A percentile compares a stretch with the other conserved stretches of the same genome.
These are phyloP conservation scores for Acleris holmiana DNA, from an alignment of 2,888 invertebrate species.

Conservation along the genomic window DNA sequence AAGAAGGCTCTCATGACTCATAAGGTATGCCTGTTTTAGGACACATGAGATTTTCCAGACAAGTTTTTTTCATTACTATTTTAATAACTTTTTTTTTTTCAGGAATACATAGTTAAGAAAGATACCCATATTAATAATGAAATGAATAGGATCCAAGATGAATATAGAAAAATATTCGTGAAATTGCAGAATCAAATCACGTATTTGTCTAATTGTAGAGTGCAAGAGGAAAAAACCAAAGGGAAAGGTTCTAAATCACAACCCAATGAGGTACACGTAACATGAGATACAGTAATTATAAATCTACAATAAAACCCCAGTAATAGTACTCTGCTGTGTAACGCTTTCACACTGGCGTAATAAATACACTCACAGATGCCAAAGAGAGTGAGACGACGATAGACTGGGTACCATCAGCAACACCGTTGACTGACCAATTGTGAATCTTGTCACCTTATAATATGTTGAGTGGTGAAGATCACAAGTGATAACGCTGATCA, in stretches of 20 bases:
- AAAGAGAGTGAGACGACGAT: too few relatives aligned
- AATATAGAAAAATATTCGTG: slow-evolving; percentile 83
- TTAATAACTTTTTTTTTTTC: slow-evolving; percentile 40
- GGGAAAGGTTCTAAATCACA: slow-evolving; percentile 51
- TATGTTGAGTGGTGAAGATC: too few relatives aligned
- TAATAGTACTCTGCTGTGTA: too few relatives aligned
- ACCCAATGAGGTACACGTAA: slow-evolving; percentile 57
- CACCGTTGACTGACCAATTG: too few relatives aligned
- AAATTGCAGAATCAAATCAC: slow-evolving; percentile 81
- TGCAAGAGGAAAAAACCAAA: slow-evolving; percentile 67
- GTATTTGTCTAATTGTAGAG: slow-evolving; percentile 68
- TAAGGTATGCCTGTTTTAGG: slow-evolving; percentile 69
- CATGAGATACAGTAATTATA: too few relatives aligned
- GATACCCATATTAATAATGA: slow-evolving; percentile 86
- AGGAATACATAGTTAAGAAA: slow-evolving; percentile 86
- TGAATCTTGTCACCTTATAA: too few relatives aligned
- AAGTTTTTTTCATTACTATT: background rate
- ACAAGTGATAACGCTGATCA: too few relatives aligned
- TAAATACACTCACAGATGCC: too few relatives aligned
- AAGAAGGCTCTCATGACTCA: slow-evolving; percentile 86
- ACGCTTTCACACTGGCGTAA: too few relatives aligned
- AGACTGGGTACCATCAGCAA: too few relatives aligned
- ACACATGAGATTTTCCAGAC: background rate
- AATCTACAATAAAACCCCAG: too few relatives aligned
- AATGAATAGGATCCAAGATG: slow-evolving; percentile 86